A percentile compares a stretch with the other conserved stretches of the same genome.
phyloP scores from a whole-genome alignment of 1,140 invertebrate species.

The Homarus americanus region DNA sequence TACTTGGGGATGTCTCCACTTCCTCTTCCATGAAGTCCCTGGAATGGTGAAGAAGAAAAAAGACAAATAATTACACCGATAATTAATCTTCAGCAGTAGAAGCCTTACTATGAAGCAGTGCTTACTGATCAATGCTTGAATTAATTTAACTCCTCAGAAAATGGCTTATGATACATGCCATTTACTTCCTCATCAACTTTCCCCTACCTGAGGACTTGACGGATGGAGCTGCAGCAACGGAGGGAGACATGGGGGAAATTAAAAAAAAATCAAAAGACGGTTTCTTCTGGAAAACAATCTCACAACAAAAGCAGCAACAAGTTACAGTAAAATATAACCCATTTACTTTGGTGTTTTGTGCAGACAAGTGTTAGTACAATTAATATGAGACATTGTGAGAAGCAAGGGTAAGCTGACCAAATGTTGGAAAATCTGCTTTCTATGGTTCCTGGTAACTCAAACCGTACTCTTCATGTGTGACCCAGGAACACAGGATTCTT shows the following conservation, averaged over 20 bases:
- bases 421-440: too few species aligned
- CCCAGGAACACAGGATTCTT: too few species aligned
- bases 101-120: neutral
- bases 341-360: neutral
- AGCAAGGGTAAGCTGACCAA: too few species aligned
- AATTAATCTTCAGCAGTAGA: neutral
- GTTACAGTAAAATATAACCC: neutral
- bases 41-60: neutral
- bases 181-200: neutral
- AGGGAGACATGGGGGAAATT: neutral
- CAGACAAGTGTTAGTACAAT: neutral
- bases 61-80: too few species aligned
- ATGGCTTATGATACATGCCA: neutral
- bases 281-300: neutral
- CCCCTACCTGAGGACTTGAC: neutral
- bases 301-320: neutral
- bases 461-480: too few species aligned
- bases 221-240: neutral
- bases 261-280: neutral
- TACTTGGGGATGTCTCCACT: slow-evolving; percentile 62
- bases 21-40: slow-evolving; percentile 67
- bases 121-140: neutral
- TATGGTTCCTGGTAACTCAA: too few species aligned
- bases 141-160: neutral
- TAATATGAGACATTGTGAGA: too few species aligned